Conservation (phyloP, 1,140 invertebrate genomes). For the Drosophila neocordata region DNA sequence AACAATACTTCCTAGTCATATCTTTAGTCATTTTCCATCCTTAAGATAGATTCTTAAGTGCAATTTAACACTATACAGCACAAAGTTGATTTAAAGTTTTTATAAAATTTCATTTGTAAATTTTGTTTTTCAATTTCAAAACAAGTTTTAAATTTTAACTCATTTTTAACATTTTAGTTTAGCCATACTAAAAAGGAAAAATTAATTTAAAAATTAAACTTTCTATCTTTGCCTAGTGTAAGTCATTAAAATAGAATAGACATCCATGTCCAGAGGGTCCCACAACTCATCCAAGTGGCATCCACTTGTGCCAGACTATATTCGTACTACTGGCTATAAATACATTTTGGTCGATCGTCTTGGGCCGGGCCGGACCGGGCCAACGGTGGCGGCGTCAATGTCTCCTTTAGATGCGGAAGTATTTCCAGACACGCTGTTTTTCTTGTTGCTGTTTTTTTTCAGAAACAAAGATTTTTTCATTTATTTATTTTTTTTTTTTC, state of each 20-base stretch:
- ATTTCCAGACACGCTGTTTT: slow-evolving; percentile 62
- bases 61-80: slow-evolving; percentile 31
- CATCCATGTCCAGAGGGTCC: slow-evolving; percentile 63
- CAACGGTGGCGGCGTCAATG: slow-evolving; percentile 35
- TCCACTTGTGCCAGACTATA: slow-evolving; percentile 39
- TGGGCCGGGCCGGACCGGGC: slow-evolving; percentile 11
- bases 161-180: too few relatives aligned
- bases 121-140: too few relatives aligned
- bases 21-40: slow-evolving; percentile 34
- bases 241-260: slow-evolving; percentile 71
- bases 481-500: slow-evolving; percentile 23
- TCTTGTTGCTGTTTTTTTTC: slow-evolving; percentile 13
- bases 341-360: slow-evolving; percentile 2
- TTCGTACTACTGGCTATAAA: slow-evolving; percentile 10
- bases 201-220: too few relatives aligned
- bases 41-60: slow-evolving; percentile 74
- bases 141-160: too few relatives aligned
- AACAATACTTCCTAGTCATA: slow-evolving; percentile 16
- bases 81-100: too few relatives aligned
- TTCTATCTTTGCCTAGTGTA: slow-evolving; percentile 17
- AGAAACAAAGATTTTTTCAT: not conserved
- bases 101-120: too few relatives aligned
- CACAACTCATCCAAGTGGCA: slow-evolving; percentile 32
- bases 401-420: slow-evolving; percentile 74
- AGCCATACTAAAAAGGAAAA: too few relatives aligned